Conservation (phyloP, 2,113 vertebrate genomes). For the Xenus cinereus region DNA sequence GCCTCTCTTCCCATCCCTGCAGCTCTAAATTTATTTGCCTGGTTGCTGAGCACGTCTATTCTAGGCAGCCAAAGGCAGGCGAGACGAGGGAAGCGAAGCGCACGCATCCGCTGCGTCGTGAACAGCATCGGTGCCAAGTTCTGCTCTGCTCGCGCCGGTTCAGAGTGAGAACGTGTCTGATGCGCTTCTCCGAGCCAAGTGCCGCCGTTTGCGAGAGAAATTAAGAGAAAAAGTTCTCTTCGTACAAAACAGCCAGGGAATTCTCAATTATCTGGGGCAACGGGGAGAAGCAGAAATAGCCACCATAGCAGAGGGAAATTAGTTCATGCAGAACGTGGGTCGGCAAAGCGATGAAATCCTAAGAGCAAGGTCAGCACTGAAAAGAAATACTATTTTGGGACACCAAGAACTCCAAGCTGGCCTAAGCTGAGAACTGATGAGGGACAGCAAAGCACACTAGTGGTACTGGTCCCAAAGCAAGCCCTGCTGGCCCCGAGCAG, state of each 20-base stretch:
- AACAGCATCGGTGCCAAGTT: background rate
- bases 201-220: background rate
- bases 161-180: background rate
- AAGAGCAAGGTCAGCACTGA: background rate
- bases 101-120: background rate
- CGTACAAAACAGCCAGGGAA: background rate
- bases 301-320: background rate
- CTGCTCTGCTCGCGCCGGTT: background rate
- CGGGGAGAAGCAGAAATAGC: background rate
- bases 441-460: background rate
- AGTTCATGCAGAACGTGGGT: fast-evolving
- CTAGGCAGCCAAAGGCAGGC: background rate
- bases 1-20: background rate
- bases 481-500: background rate
- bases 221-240: background rate
- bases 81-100: background rate
- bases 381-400: background rate
- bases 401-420: background rate
- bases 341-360: background rate
- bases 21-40: conserved; percentile 1
- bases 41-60: conserved; percentile 7
- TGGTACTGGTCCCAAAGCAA: background rate
- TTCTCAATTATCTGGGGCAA: background rate
- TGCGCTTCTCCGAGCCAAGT: background rate
- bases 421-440: background rate